A percentile compares a stretch with the other conserved stretches of the same genome.
Evolutionary conservation across 2,888 invertebrate species (phyloP).

Genomic region (Leptinotarsa tumamoca): DNA sequence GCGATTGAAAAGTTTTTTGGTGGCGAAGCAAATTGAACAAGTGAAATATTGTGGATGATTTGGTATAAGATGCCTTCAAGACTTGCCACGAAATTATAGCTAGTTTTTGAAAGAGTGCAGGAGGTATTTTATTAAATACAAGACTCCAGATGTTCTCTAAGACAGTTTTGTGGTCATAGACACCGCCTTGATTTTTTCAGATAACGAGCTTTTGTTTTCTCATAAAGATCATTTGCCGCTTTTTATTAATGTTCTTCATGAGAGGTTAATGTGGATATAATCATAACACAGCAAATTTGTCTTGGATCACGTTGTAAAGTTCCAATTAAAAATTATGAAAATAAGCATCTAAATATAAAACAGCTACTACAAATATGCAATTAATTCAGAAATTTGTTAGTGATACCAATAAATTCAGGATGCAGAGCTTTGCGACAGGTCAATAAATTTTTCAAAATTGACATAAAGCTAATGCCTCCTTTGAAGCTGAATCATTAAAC

Average conservation of each 20-base stretch:
- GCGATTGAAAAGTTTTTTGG: too few relatives aligned
- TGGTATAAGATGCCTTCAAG: too few relatives aligned
- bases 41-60: too few relatives aligned
- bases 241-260: background rate
- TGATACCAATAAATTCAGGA: constrained; percentile 28
- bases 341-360: constrained; percentile 14
- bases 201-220: too few relatives aligned
- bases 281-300: background rate
- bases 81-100: too few relatives aligned
- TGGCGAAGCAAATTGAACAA: too few relatives aligned
- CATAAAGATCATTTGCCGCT: too few relatives aligned
- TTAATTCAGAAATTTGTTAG: constrained; percentile 26
- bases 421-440: constrained; percentile 33
- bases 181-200: too few relatives aligned
- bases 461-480: constrained; percentile 41
- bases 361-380: constrained; percentile 13
- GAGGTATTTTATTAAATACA: too few relatives aligned
- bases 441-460: constrained; percentile 44
- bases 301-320: background rate
- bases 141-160: too few relatives aligned
- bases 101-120: too few relatives aligned
- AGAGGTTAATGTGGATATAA: background rate
- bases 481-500: constrained; percentile 43
- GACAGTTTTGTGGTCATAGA: too few relatives aligned
- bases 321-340: background rate